Evolutionary conservation across 2,888 invertebrate species (phyloP).

Genomic region (Clepsis dumicolana): DNA sequence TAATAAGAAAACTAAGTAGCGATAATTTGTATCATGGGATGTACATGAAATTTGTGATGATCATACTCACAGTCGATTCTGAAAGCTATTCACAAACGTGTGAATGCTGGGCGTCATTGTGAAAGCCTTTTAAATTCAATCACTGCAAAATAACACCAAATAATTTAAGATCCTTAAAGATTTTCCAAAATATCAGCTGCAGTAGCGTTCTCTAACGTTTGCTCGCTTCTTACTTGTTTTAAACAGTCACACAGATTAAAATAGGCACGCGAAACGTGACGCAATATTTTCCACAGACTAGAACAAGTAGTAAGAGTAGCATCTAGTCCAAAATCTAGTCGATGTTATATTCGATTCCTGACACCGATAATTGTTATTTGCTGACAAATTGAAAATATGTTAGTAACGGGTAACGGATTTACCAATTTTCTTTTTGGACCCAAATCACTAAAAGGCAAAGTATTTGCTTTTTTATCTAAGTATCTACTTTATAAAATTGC

Average conservation of each 20-base stretch:
- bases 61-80: constrained; percentile 89
- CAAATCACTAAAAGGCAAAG: neutral
- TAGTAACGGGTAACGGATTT: too few relatives aligned
- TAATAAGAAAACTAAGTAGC: neutral
- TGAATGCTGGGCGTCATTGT: constrained; percentile 87
- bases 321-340: neutral
- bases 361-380: neutral
- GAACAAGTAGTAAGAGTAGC: neutral
- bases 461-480: neutral
- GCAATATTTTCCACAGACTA: constrained; percentile 6
- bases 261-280: neutral
- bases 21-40: neutral
- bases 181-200: constrained; percentile 16
- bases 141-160: constrained; percentile 22
- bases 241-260: constrained; percentile 1
- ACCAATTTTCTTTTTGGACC: too few relatives aligned
- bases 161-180: constrained; percentile 8
- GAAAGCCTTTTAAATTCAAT: constrained; percentile 44
- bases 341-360: neutral
- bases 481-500: neutral
- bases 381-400: too few relatives aligned
- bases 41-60: constrained; percentile 18
- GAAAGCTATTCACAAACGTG: constrained; percentile 89
- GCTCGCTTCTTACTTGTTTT: neutral
- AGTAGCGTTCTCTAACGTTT: neutral